phyloP scores from a whole-genome alignment of 2,113 vertebrate genomes.

The Anguilla rostrata region DNA sequence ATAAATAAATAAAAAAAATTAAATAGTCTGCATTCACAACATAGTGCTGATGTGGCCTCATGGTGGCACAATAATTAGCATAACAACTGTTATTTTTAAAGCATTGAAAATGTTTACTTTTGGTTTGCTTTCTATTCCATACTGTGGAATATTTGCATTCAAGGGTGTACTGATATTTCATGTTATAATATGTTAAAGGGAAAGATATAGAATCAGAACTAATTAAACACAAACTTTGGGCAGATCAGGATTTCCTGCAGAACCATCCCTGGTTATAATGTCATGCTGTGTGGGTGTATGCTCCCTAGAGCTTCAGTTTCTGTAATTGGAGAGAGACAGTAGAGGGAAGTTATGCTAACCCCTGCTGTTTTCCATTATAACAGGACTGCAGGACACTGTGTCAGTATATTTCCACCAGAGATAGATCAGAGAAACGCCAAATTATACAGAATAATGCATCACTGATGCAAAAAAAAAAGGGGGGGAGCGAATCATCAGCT shows the following conservation, averaged over 20 bases:
- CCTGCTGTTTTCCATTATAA: not conserved
- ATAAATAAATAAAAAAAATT: too few relatives aligned
- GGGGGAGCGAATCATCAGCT: not conserved
- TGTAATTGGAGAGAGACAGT: conserved; percentile 7
- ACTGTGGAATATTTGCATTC: not conserved
- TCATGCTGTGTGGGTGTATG: conserved; percentile 1
- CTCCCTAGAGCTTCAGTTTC: not conserved
- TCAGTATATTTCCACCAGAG: not conserved
- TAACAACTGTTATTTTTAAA: not conserved
- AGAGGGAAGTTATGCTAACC: not conserved
- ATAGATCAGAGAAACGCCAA: not conserved
- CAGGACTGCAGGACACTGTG: not conserved
- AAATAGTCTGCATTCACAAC: too few relatives aligned
- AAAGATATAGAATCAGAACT: not conserved
- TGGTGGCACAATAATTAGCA: not conserved
- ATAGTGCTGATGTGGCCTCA: too few relatives aligned
- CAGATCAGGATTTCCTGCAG: not conserved
- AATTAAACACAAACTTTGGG: conserved; percentile 4
- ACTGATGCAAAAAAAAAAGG: not conserved
- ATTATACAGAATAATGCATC: not conserved
- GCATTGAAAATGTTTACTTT: not conserved
- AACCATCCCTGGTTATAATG: not conserved
- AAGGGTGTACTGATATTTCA: not conserved
- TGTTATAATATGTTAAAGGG: not conserved
- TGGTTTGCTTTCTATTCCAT: not conserved